A percentile compares a stretch with the other conserved stretches of the same genome.
Evolutionary conservation across 1,140 invertebrate species (phyloP).

Genomic region (Homalodisca vitripennis): DNA sequence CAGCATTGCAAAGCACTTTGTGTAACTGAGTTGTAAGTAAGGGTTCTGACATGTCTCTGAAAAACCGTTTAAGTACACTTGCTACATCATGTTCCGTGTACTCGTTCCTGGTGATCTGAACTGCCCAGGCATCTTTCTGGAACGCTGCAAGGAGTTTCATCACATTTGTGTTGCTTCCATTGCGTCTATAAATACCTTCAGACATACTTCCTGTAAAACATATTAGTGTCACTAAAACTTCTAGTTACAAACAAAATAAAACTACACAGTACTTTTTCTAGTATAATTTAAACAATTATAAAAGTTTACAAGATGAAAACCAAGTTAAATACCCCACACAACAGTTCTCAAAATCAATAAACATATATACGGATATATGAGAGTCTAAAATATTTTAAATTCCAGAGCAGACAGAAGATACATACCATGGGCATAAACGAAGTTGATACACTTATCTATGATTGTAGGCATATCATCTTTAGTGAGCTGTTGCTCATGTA

Average conservation of each 20-base stretch:
- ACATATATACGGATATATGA: no score
- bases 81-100: constrained; percentile 84
- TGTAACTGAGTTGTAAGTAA: constrained; percentile 60
- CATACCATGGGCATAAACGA: constrained; percentile 79
- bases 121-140: constrained; percentile 75
- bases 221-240: constrained; percentile 20
- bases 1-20: constrained; percentile 51
- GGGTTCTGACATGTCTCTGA: constrained; percentile 74
- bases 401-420: no score
- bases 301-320: no score
- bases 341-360: no score
- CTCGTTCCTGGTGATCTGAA: constrained; percentile 71
- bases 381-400: no score
- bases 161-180: constrained; percentile 73
- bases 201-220: constrained; percentile 66
- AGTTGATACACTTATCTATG: constrained; percentile 88
- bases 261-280: no score
- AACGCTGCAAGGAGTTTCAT: constrained; percentile 71
- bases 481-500: constrained; percentile 83
- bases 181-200: constrained; percentile 82
- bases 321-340: no score
- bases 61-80: constrained; percentile 78
- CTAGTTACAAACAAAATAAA: constrained; percentile 20
- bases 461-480: constrained; percentile 83
- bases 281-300: no score